These are phyloP conservation scores for Scotopteryx bipunctaria DNA, from an alignment of 2,888 invertebrate species.

Conservation along the genomic window DNA sequence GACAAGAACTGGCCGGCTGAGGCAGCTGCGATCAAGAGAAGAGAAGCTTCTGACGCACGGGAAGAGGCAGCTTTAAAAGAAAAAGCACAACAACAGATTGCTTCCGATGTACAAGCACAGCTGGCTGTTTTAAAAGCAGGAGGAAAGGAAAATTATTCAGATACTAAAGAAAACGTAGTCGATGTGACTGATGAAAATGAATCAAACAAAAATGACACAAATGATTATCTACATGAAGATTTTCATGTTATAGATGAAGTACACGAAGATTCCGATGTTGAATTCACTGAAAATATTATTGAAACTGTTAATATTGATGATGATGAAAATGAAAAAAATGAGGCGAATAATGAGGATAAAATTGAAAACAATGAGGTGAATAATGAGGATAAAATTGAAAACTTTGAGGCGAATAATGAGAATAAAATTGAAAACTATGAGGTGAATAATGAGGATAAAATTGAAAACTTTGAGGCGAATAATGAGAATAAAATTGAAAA, in stretches of 20 bases:
- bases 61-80: not conserved
- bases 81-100: too few species aligned
- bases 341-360: conserved; percentile 4
- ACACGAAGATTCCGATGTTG: conserved; percentile 26
- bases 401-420: not conserved
- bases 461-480: not conserved
- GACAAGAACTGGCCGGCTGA: conserved; percentile 26
- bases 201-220: not conserved
- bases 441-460: conserved; percentile 3
- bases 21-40: conserved; percentile 8
- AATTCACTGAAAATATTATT: not conserved
- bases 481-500: too few species aligned
- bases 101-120: not conserved
- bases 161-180: too few species aligned
- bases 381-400: too few species aligned
- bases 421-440: conserved; percentile 1
- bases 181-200: not conserved
- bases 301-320: not conserved
- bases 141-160: too few species aligned
- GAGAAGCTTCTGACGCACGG: not conserved
- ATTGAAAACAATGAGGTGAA: not conserved
- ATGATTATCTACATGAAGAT: conserved; percentile 19
- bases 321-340: not conserved
- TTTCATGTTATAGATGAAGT: conserved; percentile 33
- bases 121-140: too few species aligned